Evolutionary conservation across 2,113 vertebrate species (phyloP).

Genomic region (Macquaria ambigua): DNA sequence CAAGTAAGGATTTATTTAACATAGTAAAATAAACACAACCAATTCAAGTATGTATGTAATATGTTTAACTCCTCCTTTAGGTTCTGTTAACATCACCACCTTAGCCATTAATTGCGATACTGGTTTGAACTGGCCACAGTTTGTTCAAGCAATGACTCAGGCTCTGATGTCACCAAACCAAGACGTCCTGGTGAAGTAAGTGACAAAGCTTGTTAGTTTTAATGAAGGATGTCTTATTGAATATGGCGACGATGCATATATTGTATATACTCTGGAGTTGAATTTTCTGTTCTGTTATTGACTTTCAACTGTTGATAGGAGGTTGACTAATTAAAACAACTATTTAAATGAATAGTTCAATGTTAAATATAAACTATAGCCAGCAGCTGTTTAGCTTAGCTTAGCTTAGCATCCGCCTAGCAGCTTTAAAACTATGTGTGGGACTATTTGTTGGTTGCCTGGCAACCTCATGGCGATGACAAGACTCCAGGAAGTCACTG

Average conservation of each 20-base stretch:
- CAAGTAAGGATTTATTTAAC: not conserved
- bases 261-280: not conserved
- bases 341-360: not conserved
- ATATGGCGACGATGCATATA: not conserved
- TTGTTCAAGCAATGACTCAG: conserved; percentile 41
- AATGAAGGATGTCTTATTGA: not conserved
- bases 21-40: not conserved
- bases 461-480: not conserved
- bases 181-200: conserved; percentile 67
- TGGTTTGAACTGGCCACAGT: conserved; percentile 65
- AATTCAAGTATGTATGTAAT: not conserved
- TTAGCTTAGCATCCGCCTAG: not conserved
- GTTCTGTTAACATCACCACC: conserved; percentile 32
- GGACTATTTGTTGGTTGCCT: not conserved
- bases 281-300: not conserved
- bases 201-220: conserved; percentile 1
- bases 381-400: not conserved
- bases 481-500: not conserved
- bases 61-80: conserved; percentile 44
- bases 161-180: conserved; percentile 51
- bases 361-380: not conserved
- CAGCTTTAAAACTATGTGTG: not conserved
- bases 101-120: conserved; percentile 54
- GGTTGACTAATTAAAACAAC: not conserved
- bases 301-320: not conserved